Evolutionary conservation across 2,113 vertebrate genomes (phyloP).

Genomic region (Aleadryas rufinucha): DNA sequence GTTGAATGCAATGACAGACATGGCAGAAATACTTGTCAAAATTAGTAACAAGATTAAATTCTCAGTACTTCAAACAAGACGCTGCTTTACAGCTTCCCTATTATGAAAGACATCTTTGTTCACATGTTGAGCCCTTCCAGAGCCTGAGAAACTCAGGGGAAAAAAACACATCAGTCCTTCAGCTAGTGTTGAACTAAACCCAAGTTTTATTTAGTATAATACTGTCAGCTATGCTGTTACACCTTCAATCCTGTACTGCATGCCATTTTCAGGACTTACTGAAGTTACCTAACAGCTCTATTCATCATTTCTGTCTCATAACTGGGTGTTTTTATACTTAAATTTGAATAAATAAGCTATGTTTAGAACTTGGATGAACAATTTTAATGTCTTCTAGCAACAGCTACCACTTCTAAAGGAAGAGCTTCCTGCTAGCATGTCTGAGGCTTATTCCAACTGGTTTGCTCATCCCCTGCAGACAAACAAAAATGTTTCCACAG

Average conservation of each 20-base stretch:
- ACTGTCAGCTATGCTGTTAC: not conserved
- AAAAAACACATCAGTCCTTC: not conserved
- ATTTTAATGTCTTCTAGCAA: not conserved
- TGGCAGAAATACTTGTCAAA: constrained; percentile 25
- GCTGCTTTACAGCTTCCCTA: not conserved
- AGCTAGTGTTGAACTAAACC: not conserved
- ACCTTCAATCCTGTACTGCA: not conserved
- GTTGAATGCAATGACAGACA: not conserved
- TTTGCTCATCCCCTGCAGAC: not conserved
- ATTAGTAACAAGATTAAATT: constrained; percentile 58
- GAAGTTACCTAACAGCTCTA: not conserved
- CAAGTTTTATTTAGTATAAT: not conserved
- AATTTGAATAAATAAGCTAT: not conserved
- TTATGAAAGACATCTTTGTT: not conserved
- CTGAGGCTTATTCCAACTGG: not conserved
- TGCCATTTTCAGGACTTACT: not conserved
- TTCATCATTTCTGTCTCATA: not conserved
- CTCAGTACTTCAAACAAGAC: not conserved
- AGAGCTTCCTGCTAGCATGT: not conserved
- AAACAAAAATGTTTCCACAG: not conserved
- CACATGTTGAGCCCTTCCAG: not conserved
- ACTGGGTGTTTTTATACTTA: not conserved
- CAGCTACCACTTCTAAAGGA: not conserved
- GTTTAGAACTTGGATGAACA: not conserved
- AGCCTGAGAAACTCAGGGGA: not conserved